phyloP scores from a whole-genome alignment of 2,797 vertebrate species.

The Labroides dimidiatus region DNA sequence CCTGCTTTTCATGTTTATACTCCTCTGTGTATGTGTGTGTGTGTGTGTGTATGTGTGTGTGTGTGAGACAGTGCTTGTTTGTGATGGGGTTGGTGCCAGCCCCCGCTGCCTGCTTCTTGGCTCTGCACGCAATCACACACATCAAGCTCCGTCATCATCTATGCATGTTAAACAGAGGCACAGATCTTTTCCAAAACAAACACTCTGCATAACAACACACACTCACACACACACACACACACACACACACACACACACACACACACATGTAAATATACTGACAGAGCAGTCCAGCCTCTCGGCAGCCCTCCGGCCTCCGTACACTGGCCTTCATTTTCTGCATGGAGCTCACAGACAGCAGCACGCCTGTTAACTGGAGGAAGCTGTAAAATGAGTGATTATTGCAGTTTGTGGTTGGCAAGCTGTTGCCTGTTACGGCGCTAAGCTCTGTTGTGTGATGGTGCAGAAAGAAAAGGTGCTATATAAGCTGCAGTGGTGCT shows the following conservation, averaged over 20 bases:
- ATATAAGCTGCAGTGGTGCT: constrained; percentile 15
- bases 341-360: constrained; percentile 69
- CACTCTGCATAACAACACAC: constrained; percentile 39
- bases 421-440: constrained; percentile 63
- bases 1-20: constrained; percentile 11
- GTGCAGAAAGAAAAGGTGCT: constrained; percentile 21
- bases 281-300: constrained; percentile 46
- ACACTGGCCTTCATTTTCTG: constrained; percentile 65
- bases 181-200: constrained; percentile 57
- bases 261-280: constrained; percentile 16
- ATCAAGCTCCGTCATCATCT: constrained; percentile 40
- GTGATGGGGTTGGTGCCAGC: constrained; percentile 44
- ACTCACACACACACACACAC: constrained; percentile 23
- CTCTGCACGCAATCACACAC: constrained; percentile 36
- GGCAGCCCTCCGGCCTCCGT: constrained; percentile 51
- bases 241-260: constrained; percentile 31
- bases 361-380: constrained; percentile 69
- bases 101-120: constrained; percentile 49
- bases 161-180: constrained; percentile 47
- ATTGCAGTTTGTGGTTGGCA: constrained; percentile 68
- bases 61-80: constrained; percentile 31
- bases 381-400: constrained; percentile 76
- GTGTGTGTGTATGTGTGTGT: constrained; percentile 26
- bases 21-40: constrained; percentile 2
- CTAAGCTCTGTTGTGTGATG: constrained; percentile 34